A percentile compares a stretch with the other conserved stretches of the same genome.
Conservation (phyloP, 92 coral and sea anemone genomes). For the Bergia sp. region DNA sequence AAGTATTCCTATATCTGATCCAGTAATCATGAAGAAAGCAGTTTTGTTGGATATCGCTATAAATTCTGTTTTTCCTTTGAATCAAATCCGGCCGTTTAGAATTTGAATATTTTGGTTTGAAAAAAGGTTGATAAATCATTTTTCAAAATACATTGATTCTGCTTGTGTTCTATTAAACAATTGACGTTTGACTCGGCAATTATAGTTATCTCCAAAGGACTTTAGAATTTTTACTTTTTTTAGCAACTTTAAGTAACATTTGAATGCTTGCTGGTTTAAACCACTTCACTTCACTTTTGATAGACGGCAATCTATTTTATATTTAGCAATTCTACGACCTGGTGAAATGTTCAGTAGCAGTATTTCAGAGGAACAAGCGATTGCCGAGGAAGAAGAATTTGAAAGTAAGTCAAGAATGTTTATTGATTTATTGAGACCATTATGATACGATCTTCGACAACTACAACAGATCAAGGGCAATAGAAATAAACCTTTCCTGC, state of each 20-base stretch:
- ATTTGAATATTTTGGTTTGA: too few relatives aligned
- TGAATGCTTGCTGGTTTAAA: too few relatives aligned
- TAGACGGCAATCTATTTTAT: neutral
- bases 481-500: too few relatives aligned
- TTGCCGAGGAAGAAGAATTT: slow-evolving; percentile 11
- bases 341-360: slow-evolving; percentile 20
- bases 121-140: too few relatives aligned
- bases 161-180: too few relatives aligned
- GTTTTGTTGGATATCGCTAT: too few relatives aligned
- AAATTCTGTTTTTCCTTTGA: too few relatives aligned
- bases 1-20: neutral
- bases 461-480: neutral
- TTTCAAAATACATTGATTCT: too few relatives aligned
- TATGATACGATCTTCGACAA: neutral
- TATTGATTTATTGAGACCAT: neutral
- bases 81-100: too few relatives aligned
- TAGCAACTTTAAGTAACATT: neutral
- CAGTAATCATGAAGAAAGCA: too few relatives aligned
- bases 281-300: neutral
- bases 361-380: neutral
- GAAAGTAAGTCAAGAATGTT: slow-evolving; percentile 10
- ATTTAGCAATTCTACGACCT: slow-evolving; percentile 10
- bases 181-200: too few relatives aligned
- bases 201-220: too few relatives aligned
- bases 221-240: neutral